Evolutionary conservation across 2,797 vertebrate genomes (phyloP).

Genomic region (Dendrocincla fuliginosa): DNA sequence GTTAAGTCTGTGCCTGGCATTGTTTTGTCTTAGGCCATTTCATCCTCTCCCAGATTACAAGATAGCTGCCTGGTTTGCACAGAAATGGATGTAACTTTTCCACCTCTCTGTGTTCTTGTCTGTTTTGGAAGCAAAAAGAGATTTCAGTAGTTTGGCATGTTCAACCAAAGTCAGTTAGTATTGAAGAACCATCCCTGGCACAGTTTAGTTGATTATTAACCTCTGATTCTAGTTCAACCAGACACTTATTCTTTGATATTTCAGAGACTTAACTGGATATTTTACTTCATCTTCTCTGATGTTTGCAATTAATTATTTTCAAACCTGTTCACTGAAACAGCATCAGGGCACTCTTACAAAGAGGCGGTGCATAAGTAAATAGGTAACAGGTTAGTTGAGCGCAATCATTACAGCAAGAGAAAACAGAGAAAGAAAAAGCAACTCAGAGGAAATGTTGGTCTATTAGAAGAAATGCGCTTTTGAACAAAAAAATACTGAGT

Average conservation of each 20-base stretch:
- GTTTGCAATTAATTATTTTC: conserved; percentile 13
- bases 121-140: background rate
- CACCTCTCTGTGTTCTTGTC: background rate
- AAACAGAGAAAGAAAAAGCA: background rate
- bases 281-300: background rate
- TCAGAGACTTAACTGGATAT: background rate
- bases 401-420: background rate
- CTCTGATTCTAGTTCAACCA: background rate
- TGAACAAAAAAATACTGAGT: background rate
- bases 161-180: background rate
- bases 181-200: background rate
- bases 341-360: background rate
- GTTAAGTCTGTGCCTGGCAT: background rate
- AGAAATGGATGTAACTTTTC: background rate
- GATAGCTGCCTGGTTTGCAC: background rate
- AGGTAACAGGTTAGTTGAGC: background rate
- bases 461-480: background rate
- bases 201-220: background rate
- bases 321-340: background rate
- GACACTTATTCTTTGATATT: background rate
- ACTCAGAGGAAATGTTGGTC: background rate
- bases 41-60: background rate
- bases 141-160: background rate
- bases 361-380: background rate
- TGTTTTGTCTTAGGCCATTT: background rate